These are phyloP conservation scores for Macquaria australasica DNA, from an alignment of 2,113 vertebrate genomes.

Conservation along the genomic window DNA sequence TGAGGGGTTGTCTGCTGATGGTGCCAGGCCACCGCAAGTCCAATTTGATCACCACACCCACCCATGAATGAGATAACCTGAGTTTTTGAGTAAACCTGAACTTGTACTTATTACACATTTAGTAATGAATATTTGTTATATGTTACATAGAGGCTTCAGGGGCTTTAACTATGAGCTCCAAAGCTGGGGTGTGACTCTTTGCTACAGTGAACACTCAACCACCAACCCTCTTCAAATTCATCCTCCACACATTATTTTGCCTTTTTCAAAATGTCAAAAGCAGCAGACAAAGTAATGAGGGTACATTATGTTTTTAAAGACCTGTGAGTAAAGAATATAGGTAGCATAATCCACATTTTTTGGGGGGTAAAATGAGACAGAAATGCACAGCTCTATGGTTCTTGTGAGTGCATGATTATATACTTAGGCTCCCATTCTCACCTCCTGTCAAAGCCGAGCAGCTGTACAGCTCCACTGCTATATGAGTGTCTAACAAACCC, in stretches of 20 bases:
- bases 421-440: conserved; percentile 16
- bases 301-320: conserved; percentile 9
- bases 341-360: not conserved
- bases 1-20: not conserved
- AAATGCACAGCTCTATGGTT: not conserved
- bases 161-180: not conserved
- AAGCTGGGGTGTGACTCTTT: not conserved
- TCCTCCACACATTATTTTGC: not conserved
- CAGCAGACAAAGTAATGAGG: not conserved
- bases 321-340: not conserved
- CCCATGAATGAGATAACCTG: not conserved
- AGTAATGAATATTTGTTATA: not conserved
- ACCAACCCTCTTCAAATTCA: not conserved
- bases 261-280: conserved; percentile 38
- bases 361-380: not conserved
- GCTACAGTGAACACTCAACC: not conserved
- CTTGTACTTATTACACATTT: not conserved
- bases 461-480: conserved; percentile 29
- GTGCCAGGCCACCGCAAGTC: not conserved
- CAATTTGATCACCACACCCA: not conserved
- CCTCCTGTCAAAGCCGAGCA: conserved; percentile 42
- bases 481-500: conserved; percentile 17
- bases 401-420: not conserved
- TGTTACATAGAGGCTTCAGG: not conserved
- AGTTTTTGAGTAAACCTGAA: not conserved